Evolutionary conservation across 1,140 invertebrate species (phyloP).

Genomic region (Battus philenor): DNA sequence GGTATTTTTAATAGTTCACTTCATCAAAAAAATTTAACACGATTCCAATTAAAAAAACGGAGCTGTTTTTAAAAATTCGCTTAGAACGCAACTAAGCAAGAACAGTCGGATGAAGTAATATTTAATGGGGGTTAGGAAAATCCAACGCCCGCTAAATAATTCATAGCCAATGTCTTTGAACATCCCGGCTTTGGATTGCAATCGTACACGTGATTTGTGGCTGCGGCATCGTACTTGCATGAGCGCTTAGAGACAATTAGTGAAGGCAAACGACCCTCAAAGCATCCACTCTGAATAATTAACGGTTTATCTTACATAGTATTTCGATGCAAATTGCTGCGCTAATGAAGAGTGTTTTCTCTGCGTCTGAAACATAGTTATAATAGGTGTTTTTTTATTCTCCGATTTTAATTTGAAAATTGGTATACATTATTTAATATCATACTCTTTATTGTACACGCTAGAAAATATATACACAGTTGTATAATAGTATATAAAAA

Average conservation of each 20-base stretch:
- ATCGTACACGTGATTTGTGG: slow-evolving; percentile 22
- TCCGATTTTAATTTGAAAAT: too few relatives aligned
- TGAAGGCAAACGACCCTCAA: slow-evolving; percentile 16
- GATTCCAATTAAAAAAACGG: too few relatives aligned
- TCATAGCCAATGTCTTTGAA: slow-evolving; percentile 13
- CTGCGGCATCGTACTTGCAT: slow-evolving; percentile 20
- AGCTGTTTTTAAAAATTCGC: neutral
- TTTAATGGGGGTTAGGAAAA: neutral
- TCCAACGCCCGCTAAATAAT: slow-evolving; percentile 5
- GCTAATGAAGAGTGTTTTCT: slow-evolving; percentile 4
- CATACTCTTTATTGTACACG: too few relatives aligned
- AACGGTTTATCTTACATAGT: slow-evolving; percentile 16
- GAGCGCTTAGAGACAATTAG: slow-evolving; percentile 24
- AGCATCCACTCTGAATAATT: slow-evolving; percentile 16
- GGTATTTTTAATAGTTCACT: too few relatives aligned
- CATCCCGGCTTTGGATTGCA: slow-evolving; percentile 15
- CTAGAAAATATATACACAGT: too few relatives aligned
- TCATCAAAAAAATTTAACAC: neutral
- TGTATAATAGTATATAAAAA: too few relatives aligned
- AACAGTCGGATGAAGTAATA: neutral
- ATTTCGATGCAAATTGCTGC: slow-evolving; percentile 7
- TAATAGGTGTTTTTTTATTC: neutral
- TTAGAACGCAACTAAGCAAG: neutral
- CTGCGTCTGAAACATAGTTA: neutral
- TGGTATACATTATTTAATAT: too few relatives aligned